Evolutionary conservation across 2,888 invertebrate species (phyloP), one percentile per base, ranked within the genome.

Genomic region (Archaeoteleia sp.): DNA sequence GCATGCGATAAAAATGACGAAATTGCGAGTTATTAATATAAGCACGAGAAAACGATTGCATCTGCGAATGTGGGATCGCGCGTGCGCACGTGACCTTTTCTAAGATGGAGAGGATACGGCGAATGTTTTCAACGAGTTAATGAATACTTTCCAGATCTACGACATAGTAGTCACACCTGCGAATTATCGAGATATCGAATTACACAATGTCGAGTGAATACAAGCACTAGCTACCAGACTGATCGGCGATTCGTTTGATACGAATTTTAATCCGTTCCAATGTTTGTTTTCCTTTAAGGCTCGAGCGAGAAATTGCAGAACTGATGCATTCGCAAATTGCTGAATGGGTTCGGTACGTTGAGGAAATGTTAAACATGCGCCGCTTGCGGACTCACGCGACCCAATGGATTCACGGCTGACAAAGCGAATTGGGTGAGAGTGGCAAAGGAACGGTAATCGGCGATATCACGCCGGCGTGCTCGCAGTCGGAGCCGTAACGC

Each of bases 101-200:
- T n/a, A 46, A 66, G 62, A 55, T 57, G 63, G 57, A 69, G 65
- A 61, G 65, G 61, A 65, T 69, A 61, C 60, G 39, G 65, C 65
- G 45, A 69, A 66, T 58, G 70, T 66, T 70, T 66, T 70, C 70
- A 70, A 70, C 70, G 66, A 70, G 66, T 70, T 66, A 70, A 70
- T 70, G 70, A 70, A 66, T 70, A 66, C 70, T 70, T 66, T 70
- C 58, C 70, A 70, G 70, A 70, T 70, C 70, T 70, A 70, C 66
- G 70, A 70, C 70, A 70, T 65, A 61, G 69, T 70, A 70, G 69
- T 70, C 69, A 70, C 69, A 70, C 69, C 69, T 70, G 65, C 65
- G 65, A 70, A 65, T 70, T 70, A 70, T 70, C 69, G 69, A 62
- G 66, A 70, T 66, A 63, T 70, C 57, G 65, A 60, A 70, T 70